Base-by-base conservation (phyloP, 2,113 vertebrate species). In the Zosterops lateralis region DNA sequence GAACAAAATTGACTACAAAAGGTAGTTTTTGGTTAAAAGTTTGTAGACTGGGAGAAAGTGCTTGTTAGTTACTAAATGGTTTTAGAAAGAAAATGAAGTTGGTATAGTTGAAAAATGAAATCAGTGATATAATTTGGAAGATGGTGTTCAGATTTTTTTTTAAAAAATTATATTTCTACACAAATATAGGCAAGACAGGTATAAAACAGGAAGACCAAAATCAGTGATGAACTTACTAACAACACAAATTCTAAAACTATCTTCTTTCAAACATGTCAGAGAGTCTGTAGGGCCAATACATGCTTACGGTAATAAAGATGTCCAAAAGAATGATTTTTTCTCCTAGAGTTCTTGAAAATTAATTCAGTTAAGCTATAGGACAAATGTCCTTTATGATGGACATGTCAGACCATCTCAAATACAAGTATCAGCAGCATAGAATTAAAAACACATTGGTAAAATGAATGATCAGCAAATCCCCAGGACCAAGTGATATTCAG, bases 391-490 rank as follows among this genome's bases (percentile, higher is more conserved):
- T 66, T 86, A 42, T 54, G 76, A 70, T 24, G 32, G 54, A 40
- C 12, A 6, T 12, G 10, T 61, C 45, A 53, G 51, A 82, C 20
- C 36, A 65, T 57, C 67, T 73, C 31, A 80, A 89, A 74, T 62
- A 17, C 20, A 89, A 53, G n/a, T 18, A 22, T n/a, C 72, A 42
- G 38, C 19, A 68, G 62, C 87, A 85, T 0, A 74, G 44, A 79
- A 75, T 47, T 44, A 80, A 45, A 32, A 88, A 47, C 40, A 90
- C 75, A 76, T 76, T 66, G 83, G 29, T 76, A 50, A 83, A 90
- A 88, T 65, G 86, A 88, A 73, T 73, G 92, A 90, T 71, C 54
- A 83, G 67, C 34, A 90, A 88, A 86, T 77, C 79, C 48, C 67
- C 64, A 80, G 86, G 83, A 58, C 17, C 47, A 67, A 80, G 42